A percentile compares a stretch with the other conserved stretches of the same genome.
Conservation (phyloP, 1,140 invertebrate genomes). For the Panulirus ornatus region DNA sequence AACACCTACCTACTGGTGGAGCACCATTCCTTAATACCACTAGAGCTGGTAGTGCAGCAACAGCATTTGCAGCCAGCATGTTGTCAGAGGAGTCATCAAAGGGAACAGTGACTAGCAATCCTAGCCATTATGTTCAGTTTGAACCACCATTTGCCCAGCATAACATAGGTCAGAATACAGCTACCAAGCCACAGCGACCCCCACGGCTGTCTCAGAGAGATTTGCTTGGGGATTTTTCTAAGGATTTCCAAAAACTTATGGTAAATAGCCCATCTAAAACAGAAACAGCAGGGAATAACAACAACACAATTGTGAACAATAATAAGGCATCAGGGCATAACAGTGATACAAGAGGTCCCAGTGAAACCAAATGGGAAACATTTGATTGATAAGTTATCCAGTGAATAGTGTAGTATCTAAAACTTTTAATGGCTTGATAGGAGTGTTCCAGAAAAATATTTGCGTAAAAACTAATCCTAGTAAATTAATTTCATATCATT, state of each 20-base stretch:
- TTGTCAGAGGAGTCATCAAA: background rate
- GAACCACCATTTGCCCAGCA: slow-evolving; percentile 26
- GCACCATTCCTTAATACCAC: slow-evolving; percentile 14
- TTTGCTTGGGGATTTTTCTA: slow-evolving; percentile 59
- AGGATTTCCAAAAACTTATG: slow-evolving; percentile 63
- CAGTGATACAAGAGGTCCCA: slow-evolving; percentile 13
- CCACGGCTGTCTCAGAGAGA: slow-evolving; percentile 55
- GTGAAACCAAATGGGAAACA: slow-evolving; percentile 37
- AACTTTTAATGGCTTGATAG: background rate
- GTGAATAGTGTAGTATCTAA: background rate
- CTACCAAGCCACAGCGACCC: slow-evolving; percentile 46
- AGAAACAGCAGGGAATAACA: slow-evolving; percentile 39
- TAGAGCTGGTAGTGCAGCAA: slow-evolving; percentile 39
- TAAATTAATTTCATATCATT: slow-evolving; percentile 8
- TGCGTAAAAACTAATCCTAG: background rate
- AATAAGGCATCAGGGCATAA: slow-evolving; percentile 5
- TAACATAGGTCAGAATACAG: background rate
- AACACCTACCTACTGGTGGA: slow-evolving; percentile 40
- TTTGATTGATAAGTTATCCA: slow-evolving; percentile 29
- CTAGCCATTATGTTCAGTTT: slow-evolving; percentile 59
- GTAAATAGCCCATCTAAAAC: slow-evolving; percentile 17
- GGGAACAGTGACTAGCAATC: background rate
- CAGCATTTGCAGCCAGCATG: slow-evolving; percentile 56
- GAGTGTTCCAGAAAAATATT: background rate
- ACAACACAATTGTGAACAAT: slow-evolving; percentile 34